Base-by-base conservation (phyloP, 2,797 vertebrate species). In the Poeciliopsis infans region DNA sequence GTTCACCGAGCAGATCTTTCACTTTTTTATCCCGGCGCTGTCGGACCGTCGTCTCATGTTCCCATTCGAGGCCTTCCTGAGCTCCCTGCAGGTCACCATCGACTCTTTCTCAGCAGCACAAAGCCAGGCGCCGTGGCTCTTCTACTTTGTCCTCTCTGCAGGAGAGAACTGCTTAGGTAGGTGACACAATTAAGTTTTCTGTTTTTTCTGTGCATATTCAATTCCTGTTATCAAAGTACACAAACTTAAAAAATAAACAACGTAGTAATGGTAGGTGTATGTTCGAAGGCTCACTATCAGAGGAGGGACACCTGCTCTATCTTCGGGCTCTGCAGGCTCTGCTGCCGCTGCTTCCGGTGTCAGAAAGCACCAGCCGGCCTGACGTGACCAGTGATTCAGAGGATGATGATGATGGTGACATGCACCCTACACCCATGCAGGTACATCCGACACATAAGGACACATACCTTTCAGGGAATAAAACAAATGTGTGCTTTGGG, bases 1-100 rank as follows among this genome's bases (percentile, higher is more conserved):
- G 43, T 99, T 98, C 91, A 98, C 98, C 1, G 97, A 99, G 90
- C 98, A 99, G 94, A 96, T 99, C 90, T 97, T 98, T 94, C 96
- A 98, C 94, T 98, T 98, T 92, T 94, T 99, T 91, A 96, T 99
- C 91, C 98, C 98, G 78, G 98, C 98, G 0, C 90, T 99, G 85
- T 96, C 97, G 7, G 98, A 99, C 77, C 82, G 92, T 2, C 96
- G 95, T 83, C 91, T 94, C 7, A 79, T 87, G 75, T 99, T 99
- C 92, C 98, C 98, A 0, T 98, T 98, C 2, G 97, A 98, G 90
- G 95, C 96, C 89, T 99, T 99, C 91, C 95, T 99, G 89, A 95
- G 94, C 88, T 97, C 98, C 82, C 96, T 99, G 76, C 95, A 96
- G 93, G 78, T 88, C 86, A 94, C 93, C 46, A 91, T 97, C 77